Evolutionary conservation across 2,888 invertebrate species (phyloP), one percentile per base, ranked within the genome.

Genomic region (Brachylomia viminalis): DNA sequence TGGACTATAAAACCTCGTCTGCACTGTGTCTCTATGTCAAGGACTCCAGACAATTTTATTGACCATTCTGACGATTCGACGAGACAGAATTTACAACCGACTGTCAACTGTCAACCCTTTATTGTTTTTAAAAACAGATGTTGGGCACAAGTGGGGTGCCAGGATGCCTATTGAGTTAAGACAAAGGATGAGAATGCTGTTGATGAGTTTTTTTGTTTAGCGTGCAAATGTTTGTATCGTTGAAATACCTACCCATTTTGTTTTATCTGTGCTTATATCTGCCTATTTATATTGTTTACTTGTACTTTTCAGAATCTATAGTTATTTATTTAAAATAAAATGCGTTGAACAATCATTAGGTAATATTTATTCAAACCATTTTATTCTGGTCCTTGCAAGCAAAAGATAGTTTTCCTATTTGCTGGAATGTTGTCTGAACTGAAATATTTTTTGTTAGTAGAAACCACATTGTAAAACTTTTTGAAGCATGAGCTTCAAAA

Each of bases 1-100:
- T 96, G 94, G 95, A 91, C 96, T 95, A 96, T 96, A 96, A 96
- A 92, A 96, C 94, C 94, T 93, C 95, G 95, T 95, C 95, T 95
- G 93, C 93, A 94, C 91, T 92, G 94, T 95, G 96, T 95, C 95
- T 95, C 93, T 95, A 90, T 96, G 96, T 96, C 96, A 96, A 96
- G 96, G 96, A 93, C 95, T 93, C 93, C 91, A 95, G 95, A 94
- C 94, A 93, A 93, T 94, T 95, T 95, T 95, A 95, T 95, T 94
- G 94, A 93, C 94, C 93, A 92, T 94, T 92, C 90, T 91, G 90
- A 91, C 91, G 88, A 90, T 89, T 90, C 88, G 88, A 92, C 93
- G 93, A 91, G 91, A 91, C 89, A 84, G 79, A 87, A 88, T 92
- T 93, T 92, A 92, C 92, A 93, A 91, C 89, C 87, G 73, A 79